Evolutionary conservation across 2,113 vertebrate genomes (phyloP), one percentile per base, ranked within the genome.

Genomic region (Dissostichus mawsoni): DNA sequence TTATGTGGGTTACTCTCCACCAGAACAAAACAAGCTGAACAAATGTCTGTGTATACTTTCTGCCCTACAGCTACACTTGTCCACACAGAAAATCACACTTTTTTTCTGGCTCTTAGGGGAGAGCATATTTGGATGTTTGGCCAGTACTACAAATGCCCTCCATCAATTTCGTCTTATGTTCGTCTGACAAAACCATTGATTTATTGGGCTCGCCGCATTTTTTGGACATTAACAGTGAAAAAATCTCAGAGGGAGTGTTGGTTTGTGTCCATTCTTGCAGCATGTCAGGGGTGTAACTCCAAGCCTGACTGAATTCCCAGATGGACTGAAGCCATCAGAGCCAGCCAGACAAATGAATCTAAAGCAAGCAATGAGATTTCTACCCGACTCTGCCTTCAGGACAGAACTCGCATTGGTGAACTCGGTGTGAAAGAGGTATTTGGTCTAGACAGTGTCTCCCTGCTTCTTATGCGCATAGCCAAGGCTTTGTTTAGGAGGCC

Each of bases 211-310:
- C 16, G 5, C 74, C 57, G 77, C 70, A 11, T 90, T 92, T 25
- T 91, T 90, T 81, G 62, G 86, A 88, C 81, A 73, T 88, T 89
- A 86, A 81, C 75, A 73, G 84, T 80, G 83, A 83, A 91, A 88
- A 90, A 81, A 82, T 90, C 74, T 85, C 50, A 77, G 79, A 76
- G 69, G 36, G 74, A 80, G 76, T 66, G 79, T 78, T 84, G 78
- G 69, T 86, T 82, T 65, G 64, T 85, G 83, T 92, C 88, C 79
- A 86, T 87, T 86, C 45, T 62, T 90, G 81, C 81, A 69, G 87
- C 65, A 50, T 89, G 90, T 88, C 91, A 92, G 90, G 92, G 92
- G 87, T 75, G 83, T 78, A 84, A 91, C 78, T 87, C 70, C 71
- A 72, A 89, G 90, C 82, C 81, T 82, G 86, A 86, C 79, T 83